Evolutionary conservation across 2,888 invertebrate species (phyloP).

Genomic region (Cephus nigrinus): DNA sequence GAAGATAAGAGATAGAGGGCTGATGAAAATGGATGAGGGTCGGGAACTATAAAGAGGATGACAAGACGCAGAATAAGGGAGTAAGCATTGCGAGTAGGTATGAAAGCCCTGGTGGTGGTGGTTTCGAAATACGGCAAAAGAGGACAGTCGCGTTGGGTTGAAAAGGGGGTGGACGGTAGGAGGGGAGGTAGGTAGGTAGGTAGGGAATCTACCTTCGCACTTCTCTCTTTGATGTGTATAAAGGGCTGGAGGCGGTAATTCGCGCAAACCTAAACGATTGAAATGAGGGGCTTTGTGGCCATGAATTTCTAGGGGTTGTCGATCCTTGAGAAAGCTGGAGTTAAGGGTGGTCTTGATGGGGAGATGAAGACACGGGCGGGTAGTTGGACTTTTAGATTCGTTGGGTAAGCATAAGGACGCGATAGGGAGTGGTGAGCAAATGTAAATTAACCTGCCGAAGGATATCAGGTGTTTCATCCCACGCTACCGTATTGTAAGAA

Average conservation of each 20-base stretch:
- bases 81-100: constrained; percentile 2
- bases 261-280: constrained; percentile 45
- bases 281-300: constrained; percentile 37
- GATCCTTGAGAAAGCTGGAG: constrained; percentile 5
- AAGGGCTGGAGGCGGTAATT: constrained; percentile 41
- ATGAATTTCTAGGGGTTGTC: constrained; percentile 13
- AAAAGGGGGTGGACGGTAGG: background rate
- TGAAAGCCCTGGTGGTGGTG: constrained; percentile 16
- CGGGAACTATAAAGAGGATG: too few species aligned
- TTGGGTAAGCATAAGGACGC: too few species aligned
- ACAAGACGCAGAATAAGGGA: too few species aligned
- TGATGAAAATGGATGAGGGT: too few species aligned
- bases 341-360: background rate
- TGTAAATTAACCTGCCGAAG: constrained; percentile 14
- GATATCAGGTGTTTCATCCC: constrained; percentile 19
- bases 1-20: too few species aligned
- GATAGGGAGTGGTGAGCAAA: constrained; percentile 9
- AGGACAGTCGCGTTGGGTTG: constrained; percentile 20
- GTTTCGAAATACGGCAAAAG: constrained; percentile 26
- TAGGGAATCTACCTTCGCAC: constrained; percentile 7
- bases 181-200: background rate
- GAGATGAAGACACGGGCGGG: background rate
- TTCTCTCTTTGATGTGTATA: constrained; percentile 40
- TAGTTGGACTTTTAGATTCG: too few species aligned
- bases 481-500: constrained; percentile 12